Base-by-base conservation (phyloP, 2,113 vertebrate genomes). In the Engraulis encrasicolus region DNA sequence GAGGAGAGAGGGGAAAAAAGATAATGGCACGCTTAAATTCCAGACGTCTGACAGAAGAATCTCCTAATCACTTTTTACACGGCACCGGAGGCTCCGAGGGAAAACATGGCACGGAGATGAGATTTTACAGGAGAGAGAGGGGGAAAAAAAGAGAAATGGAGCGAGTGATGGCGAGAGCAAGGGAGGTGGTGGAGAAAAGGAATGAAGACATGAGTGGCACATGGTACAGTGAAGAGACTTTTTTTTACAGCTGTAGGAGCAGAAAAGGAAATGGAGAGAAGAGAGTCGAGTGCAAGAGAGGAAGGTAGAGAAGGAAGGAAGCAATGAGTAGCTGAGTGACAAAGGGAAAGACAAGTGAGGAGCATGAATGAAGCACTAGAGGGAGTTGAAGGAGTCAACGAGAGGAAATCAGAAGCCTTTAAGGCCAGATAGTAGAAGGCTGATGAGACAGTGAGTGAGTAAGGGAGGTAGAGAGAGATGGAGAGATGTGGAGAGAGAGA, bases 261-360 rank as follows among this genome's bases (percentile, higher is more conserved):
- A n/a, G n/a, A n/a, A n/a, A n/a, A n/a, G n/a, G n/a, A n/a, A n/a
- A 49, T 36, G 7, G 1, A 1, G 31, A 31, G 15, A 34, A 34
- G 31, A 36, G 31, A 74, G n/a, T 27, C 4, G 58, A 0, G 4
- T 7, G 58, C 14, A 31, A 74, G 66, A 6, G 34, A 61, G 17
- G 19, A 6, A 31, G 40, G 23, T n/a, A 58, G 1, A 6, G 23
- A 40, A 40, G 45, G 12, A 38, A 50, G 11, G 48, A 23, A 4
- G 17, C 34, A 58, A 74, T 7, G 38, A 34, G 34, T 66, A 85
- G 71, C 14, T 27, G 66, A 74, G 27, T 74, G 66, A 74, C 66
- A 74, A 6, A 84, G 50, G 36, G 85, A 71, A 66, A 61, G 78
- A 86, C 31, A 66, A 66, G 58, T n/a, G n/a, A 45, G 3, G 40